Percentiles rank a stretch among this genome's conserved stretches.
phyloP scores from a whole-genome alignment of 2,113 vertebrate genomes.

The Mustelus asterias region DNA sequence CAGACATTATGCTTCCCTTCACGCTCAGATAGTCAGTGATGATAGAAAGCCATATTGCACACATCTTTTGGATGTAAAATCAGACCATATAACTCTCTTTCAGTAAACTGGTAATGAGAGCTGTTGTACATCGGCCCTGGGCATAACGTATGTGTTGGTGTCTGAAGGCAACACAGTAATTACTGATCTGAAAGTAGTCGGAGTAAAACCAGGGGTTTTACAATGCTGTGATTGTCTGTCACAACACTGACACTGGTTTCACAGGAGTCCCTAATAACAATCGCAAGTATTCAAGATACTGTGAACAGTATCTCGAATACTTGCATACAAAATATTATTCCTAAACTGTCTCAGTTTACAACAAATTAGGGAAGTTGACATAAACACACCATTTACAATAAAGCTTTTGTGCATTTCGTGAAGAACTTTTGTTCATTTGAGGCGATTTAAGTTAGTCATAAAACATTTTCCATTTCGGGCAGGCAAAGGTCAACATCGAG shows the following conservation, averaged over 20 bases:
- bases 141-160: not conserved
- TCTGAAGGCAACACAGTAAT: not conserved
- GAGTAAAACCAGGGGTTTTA: not conserved
- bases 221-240: not conserved
- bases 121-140: not conserved
- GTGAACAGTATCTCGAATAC: not conserved
- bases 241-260: not conserved
- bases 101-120: not conserved
- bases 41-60: not conserved
- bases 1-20: not conserved
- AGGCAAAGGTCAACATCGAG: not conserved
- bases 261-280: not conserved
- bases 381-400: not conserved
- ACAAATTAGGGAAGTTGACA: not conserved
- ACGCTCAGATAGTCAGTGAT: not conserved
- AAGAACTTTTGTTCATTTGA: not conserved
- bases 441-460: not conserved
- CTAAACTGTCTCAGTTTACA: not conserved
- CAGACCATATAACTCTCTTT: not conserved
- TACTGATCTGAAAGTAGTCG: constrained; percentile 18
- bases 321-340: not conserved
- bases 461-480: not conserved
- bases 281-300: not conserved
- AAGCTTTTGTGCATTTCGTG: not conserved
- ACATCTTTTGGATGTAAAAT: not conserved